These are phyloP conservation scores for Bubo scandiacus DNA, from an alignment of 2,113 vertebrate genomes.

Conservation along the genomic window DNA sequence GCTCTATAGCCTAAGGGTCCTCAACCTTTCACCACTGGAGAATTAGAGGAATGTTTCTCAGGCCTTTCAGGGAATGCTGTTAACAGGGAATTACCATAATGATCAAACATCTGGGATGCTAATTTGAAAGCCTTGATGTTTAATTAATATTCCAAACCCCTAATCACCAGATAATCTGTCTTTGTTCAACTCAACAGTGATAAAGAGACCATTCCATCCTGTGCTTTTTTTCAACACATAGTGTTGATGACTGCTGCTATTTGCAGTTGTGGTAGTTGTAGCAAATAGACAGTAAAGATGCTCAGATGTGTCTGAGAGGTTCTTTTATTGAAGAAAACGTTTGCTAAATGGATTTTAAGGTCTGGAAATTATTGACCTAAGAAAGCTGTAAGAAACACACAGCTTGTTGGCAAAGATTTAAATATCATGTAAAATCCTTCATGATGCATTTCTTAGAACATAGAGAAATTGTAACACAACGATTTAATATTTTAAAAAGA, in stretches of 20 bases:
- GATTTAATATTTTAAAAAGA: neutral
- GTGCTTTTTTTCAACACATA: neutral
- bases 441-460: neutral
- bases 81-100: conserved; percentile 43
- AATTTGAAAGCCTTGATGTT: conserved; percentile 50
- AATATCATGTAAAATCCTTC: neutral
- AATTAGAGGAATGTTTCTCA: conserved; percentile 27
- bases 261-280: neutral
- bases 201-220: neutral
- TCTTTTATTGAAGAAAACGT: neutral
- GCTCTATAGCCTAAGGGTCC: conserved; percentile 17
- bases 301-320: neutral
- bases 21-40: conserved; percentile 25
- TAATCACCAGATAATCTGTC: conserved; percentile 17
- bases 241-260: neutral
- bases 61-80: conserved; percentile 11
- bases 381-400: neutral
- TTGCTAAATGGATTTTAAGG: neutral
- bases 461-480: neutral
- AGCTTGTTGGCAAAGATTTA: neutral
- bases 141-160: conserved; percentile 53
- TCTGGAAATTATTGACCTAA: neutral
- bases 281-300: neutral
- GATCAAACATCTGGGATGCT: conserved; percentile 49
- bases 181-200: conserved; percentile 9